Conservation (phyloP, 2,888 invertebrate genomes). For the Trileptium ribeirensis region DNA sequence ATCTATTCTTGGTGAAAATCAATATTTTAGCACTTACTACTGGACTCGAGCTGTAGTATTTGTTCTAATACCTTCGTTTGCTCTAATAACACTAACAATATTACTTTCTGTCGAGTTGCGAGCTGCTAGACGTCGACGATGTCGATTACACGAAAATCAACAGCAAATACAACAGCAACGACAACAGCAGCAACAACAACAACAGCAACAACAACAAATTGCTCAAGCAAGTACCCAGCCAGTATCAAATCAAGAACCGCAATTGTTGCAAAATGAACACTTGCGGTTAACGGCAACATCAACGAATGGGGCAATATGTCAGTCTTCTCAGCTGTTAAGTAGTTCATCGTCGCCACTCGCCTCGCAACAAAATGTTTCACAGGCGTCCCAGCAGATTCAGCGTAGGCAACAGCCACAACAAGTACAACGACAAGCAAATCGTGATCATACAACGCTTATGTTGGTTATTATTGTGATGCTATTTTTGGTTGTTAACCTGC, state of each 20-base stretch:
- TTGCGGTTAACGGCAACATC: too few relatives aligned
- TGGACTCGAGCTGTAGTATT: conserved; percentile 81
- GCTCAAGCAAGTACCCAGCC: not conserved
- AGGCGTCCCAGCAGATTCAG: not conserved
- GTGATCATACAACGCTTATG: conserved; percentile 51
- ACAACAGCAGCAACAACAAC: conserved; percentile 64
- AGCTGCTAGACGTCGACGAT: conserved; percentile 70
- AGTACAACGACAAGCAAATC: not conserved
- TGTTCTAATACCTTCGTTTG: conserved; percentile 79
- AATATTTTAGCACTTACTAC: conserved; percentile 66
- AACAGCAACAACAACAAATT: conserved; percentile 40
- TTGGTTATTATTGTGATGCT: conserved; percentile 55
- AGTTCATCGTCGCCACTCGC: not conserved
- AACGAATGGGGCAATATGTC: too few relatives aligned
- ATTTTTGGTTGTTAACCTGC: conserved; percentile 56
- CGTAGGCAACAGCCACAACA: not conserved
- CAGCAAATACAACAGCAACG: too few relatives aligned
- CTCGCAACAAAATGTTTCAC: not conserved
- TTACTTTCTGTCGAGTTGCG: conserved; percentile 76
- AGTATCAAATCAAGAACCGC: not conserved
- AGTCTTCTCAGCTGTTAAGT: too few relatives aligned
- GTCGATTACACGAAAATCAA: conserved; percentile 58
- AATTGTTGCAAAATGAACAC: not conserved
- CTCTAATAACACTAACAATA: conserved; percentile 77
- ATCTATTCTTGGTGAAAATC: conserved; percentile 54